Evolutionary conservation across 2,113 vertebrate species (phyloP), one percentile per base, ranked within the genome.

Genomic region (Sceloporus tristichus): DNA sequence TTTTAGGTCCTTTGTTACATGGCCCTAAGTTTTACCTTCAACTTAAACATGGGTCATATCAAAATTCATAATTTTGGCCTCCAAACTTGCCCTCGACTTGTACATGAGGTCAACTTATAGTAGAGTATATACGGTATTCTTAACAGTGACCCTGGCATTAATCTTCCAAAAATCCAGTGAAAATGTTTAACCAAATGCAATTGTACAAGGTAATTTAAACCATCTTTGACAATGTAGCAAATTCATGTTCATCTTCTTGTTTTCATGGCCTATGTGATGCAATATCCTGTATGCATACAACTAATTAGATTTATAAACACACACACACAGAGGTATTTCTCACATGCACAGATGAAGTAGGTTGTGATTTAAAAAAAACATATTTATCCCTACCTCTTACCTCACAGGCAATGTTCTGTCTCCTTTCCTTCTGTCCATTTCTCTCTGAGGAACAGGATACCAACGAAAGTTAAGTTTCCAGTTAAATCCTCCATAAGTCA

Each of bases 391-490:
- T 54, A 7, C 34, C 79, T 85, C 92, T 91, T 95, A 99, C 99
- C 98, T 98, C 87, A 99, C 98, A 14, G 99, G 98, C 88, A 99
- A 94, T 0, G 98, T 99, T 95, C 99, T 96, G 95, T 99, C 99
- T 78, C 99, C 98, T 92, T 99, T 99, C 86, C 98, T 97, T 71
- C 99, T 96, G 92, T 99, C 99, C 99, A 99, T 99, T 95, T 99
- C 99, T 90, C 99, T 93, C 96, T 98, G 99, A 40, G 99, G 99
- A 91, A 99, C 99, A 0, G 99, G 98, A 80, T 99, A 99, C 99
- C 99, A 99, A 94, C 98, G 98, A 84, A 99, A 99, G 91, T 99
- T 99, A 65, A 99, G 96, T 92, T 99, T 99, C 99, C 98, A 99
- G 96, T 99, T 99, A 95, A 99, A 99, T 40, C 98, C 99, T 0